Conservation (phyloP, 2,888 invertebrate genomes). For the Macrophya alboannulata region DNA sequence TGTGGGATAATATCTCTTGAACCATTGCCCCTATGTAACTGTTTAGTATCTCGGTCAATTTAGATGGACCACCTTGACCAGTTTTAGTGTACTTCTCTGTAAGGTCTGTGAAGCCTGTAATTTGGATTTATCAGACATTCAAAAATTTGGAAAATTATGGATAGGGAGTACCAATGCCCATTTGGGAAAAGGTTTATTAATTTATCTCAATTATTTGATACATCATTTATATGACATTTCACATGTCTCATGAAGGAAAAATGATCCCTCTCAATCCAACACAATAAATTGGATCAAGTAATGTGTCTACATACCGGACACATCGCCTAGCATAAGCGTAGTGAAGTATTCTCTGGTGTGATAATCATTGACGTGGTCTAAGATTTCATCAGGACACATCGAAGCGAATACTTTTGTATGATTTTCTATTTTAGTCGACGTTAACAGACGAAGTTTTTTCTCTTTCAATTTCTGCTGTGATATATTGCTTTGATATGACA, state of each 20-base stretch:
- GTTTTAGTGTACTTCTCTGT: constrained; percentile 86
- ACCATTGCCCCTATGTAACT: constrained; percentile 88
- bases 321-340: constrained; percentile 84
- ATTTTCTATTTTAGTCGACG: constrained; percentile 68
- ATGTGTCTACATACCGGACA: constrained; percentile 81
- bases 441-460: constrained; percentile 33
- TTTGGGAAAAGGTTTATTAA: background rate
- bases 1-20: constrained; percentile 85
- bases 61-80: constrained; percentile 86
- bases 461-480: constrained; percentile 29
- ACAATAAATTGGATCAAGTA: background rate
- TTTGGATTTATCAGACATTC: background rate
- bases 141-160: background rate
- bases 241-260: background rate
- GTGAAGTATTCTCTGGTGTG: constrained; percentile 82
- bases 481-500: background rate
- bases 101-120: constrained; percentile 84
- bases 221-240: background rate
- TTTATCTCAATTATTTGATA: background rate
- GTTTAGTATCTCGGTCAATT: constrained; percentile 87
- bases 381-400: constrained; percentile 86
- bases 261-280: background rate
- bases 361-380: constrained; percentile 82
- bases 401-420: constrained; percentile 83
- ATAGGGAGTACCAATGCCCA: background rate